phyloP scores from a whole-genome alignment of 2,797 vertebrate species.

The Pantherophis vulpinus region DNA sequence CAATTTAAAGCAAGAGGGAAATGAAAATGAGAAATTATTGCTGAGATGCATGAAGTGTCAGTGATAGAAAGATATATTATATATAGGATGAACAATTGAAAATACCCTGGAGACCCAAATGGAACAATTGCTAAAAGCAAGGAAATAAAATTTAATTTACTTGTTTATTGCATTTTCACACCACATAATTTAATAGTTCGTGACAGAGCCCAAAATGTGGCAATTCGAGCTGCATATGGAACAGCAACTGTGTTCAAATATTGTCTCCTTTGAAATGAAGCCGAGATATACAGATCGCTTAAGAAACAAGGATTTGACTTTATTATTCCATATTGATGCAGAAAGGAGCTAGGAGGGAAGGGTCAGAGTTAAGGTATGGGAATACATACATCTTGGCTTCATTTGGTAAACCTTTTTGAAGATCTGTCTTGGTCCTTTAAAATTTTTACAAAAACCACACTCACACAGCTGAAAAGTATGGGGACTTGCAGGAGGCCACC shows the following conservation, averaged over 20 bases:
- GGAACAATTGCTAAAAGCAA: background rate
- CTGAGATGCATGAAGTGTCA: background rate
- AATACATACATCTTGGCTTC: background rate
- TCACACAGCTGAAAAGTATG: background rate
- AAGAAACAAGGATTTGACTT: background rate
- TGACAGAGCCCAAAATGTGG: background rate
- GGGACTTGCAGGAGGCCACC: background rate
- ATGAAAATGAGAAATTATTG: constrained; percentile 18
- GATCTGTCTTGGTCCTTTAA: background rate
- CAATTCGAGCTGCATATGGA: background rate
- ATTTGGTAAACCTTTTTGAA: background rate
- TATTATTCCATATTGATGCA: background rate
- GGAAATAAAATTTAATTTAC: constrained; percentile 14
- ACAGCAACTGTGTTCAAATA: background rate
- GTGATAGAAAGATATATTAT: background rate
- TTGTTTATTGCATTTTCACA: background rate
- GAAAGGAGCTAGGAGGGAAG: background rate
- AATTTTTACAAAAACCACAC: background rate
- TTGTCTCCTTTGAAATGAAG: background rate
- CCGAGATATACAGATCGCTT: background rate
- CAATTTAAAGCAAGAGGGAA: constrained; percentile 8
- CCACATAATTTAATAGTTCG: background rate
- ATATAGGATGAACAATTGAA: background rate
- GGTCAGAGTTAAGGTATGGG: background rate
- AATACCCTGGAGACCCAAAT: background rate